Evolutionary conservation across 2,797 vertebrate genomes (phyloP), one percentile per base, ranked within the genome.

Genomic region (Poeciliopsis infans): DNA sequence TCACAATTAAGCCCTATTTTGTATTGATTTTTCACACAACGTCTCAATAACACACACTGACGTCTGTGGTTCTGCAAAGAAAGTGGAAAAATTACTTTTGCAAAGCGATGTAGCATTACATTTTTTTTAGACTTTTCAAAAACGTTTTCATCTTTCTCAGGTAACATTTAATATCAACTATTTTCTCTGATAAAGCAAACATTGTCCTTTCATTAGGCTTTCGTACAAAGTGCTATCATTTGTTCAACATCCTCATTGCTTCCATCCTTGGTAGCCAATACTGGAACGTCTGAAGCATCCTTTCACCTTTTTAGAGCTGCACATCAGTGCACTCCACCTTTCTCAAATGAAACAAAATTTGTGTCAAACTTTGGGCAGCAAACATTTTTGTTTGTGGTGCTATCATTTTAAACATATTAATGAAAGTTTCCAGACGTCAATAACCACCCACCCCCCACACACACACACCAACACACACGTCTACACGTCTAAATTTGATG

Each of bases 171-270:
- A 80, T 45, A 23, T 51, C 45, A 31, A 82, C 43, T 77, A 74
- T 87, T 92, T 59, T 16, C 79, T 91, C 83, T 57, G 61, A 41
- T 16, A 77, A 4, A 61, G 71, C 79, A 89, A 82, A 79, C 80
- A 55, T 76, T 82, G 53, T 88, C 68, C 23, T 49, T 75, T 86
- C 39, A 84, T 69, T 76, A 82, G 84, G 80, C 74, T 70, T 85
- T 77, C 25, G 25, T 75, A 88, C 86, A 92, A 94, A 94, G 93
- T 94, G 92, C 88, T 91, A 25, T 91, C 25, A 75, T 88, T 89
- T 80, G 43, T 28, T 64, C 61, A 69, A 43, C 76, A n/a, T 72
- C 64, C 8, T 76, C 78, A 75, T 72, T 83, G 31, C 25, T 84
- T 75, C 73, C 15, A 5, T 85, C 76, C 89, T 91, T 86, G 83